phyloP scores from a whole-genome alignment of 2,888 invertebrate species.

The Hirtodrosophila duncani region DNA sequence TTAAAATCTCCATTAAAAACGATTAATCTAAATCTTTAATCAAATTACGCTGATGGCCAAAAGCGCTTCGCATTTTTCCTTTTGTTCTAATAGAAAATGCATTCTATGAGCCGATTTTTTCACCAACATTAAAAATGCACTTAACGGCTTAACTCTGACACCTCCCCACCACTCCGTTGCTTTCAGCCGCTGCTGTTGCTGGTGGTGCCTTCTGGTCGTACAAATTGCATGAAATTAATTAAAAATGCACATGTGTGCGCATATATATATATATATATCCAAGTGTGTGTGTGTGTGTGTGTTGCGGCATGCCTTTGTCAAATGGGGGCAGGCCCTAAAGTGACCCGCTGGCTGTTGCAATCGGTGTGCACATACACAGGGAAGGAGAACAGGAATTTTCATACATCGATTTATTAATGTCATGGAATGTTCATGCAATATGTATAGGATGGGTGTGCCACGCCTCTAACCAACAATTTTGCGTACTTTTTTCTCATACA shows the following conservation, averaged over 20 bases:
- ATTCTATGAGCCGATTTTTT: constrained; percentile 60
- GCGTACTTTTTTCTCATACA: constrained; percentile 21
- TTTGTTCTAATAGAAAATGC: constrained; percentile 65
- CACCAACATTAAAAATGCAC: constrained; percentile 72
- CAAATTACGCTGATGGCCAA: constrained; percentile 51
- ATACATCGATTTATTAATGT: constrained; percentile 72
- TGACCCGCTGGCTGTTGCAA: constrained; percentile 61
- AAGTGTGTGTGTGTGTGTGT: constrained; percentile 19
- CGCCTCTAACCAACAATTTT: constrained; percentile 22
- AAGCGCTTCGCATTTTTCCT: constrained; percentile 18
- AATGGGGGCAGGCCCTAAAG: constrained; percentile 69
- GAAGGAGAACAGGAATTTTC: constrained; percentile 25
- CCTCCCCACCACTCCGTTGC: background rate
- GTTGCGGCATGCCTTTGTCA: constrained; percentile 60
- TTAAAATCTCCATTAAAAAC: constrained; percentile 57
- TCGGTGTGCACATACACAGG: constrained; percentile 4
- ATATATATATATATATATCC: background rate
- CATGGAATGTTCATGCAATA: constrained; percentile 52
- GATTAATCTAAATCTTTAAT: constrained; percentile 70
- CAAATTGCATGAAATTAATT: constrained; percentile 72
- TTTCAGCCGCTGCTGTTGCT: constrained; percentile 8
- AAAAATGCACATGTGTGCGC: constrained; percentile 54
- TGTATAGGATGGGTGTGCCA: too few species aligned
- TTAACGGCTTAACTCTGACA: constrained; percentile 63
- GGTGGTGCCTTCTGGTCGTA: constrained; percentile 36